A percentile compares a stretch with the other conserved stretches of the same genome.
These are phyloP conservation scores for Sparidentex hasta DNA, from an alignment of 2,797 vertebrate species.

Conservation along the genomic window DNA sequence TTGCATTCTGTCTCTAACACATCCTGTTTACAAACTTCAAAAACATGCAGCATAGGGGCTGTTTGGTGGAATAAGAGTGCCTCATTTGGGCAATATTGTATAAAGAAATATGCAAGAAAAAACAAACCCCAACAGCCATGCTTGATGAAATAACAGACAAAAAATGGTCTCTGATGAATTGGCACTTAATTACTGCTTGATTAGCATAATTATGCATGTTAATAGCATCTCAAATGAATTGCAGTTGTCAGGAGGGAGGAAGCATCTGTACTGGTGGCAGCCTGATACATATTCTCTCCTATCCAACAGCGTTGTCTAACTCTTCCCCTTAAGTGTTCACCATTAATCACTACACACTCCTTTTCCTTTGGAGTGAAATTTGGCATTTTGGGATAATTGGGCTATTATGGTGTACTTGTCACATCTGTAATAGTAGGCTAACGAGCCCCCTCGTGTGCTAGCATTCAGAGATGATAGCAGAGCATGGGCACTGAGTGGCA, in stretches of 20 bases:
- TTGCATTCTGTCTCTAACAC: slow-evolving; percentile 25
- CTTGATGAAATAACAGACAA: slow-evolving; percentile 97
- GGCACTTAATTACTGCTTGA: slow-evolving; percentile 99
- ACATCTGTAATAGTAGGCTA: slow-evolving; percentile 97
- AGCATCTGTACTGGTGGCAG: slow-evolving; percentile 98
- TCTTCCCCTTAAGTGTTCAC: slow-evolving; percentile 98
- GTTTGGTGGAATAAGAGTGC: slow-evolving; percentile 54
- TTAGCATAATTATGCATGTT: slow-evolving; percentile 99
- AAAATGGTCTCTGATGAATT: slow-evolving; percentile 97
- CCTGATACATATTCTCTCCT: slow-evolving; percentile 99
- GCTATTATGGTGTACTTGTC: slow-evolving; percentile 94
- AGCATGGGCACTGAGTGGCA: slow-evolving; percentile 68
- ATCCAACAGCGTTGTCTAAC: slow-evolving; percentile 97
- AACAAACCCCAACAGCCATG: slow-evolving; percentile 89
- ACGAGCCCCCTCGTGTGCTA: slow-evolving; percentile 93
- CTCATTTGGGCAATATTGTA: slow-evolving; percentile 82
- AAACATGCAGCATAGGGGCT: slow-evolving; percentile 61
- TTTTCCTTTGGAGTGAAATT: slow-evolving; percentile 98
- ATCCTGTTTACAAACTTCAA: slow-evolving; percentile 66
- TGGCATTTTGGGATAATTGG: slow-evolving; percentile 98
- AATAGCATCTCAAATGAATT: slow-evolving; percentile 99
- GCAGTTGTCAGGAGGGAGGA: slow-evolving; percentile 98
- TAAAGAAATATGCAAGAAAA: slow-evolving; percentile 83
- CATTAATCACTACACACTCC: slow-evolving; percentile 95
- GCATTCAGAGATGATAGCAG: slow-evolving; percentile 84